Evolutionary conservation across 2,113 vertebrate genomes (phyloP).

Genomic region (Vulpes vulpes): DNA sequence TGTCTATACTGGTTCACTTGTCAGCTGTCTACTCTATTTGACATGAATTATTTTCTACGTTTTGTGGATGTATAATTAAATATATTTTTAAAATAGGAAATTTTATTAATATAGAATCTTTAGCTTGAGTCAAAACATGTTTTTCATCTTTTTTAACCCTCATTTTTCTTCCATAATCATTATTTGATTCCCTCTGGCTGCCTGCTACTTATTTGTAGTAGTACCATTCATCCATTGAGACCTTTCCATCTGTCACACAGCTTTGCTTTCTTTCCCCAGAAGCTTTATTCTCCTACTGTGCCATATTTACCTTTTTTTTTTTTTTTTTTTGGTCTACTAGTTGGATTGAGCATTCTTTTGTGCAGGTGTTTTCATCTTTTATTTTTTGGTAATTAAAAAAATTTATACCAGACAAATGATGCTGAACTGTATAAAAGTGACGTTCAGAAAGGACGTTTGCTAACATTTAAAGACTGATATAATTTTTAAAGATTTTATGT

Average conservation of each 20-base stretch:
- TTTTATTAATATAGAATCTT: slow-evolving; percentile 82
- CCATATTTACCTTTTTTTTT: slow-evolving; percentile 84
- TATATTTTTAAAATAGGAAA: slow-evolving; percentile 64
- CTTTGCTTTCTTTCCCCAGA: slow-evolving; percentile 90
- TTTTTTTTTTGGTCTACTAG: slow-evolving; percentile 79
- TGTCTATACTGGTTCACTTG: slow-evolving; percentile 83
- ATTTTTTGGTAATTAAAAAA: slow-evolving; percentile 35
- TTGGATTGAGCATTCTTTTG: slow-evolving; percentile 80
- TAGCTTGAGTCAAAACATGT: slow-evolving; percentile 77
- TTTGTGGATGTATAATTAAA: slow-evolving; percentile 76
- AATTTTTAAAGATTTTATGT: neutral
- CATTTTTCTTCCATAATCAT: slow-evolving; percentile 92
- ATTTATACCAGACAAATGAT: slow-evolving; percentile 64
- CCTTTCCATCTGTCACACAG: slow-evolving; percentile 95
- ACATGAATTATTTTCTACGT: slow-evolving; percentile 78
- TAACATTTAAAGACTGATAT: neutral
- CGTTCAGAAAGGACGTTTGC: neutral
- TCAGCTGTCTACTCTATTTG: slow-evolving; percentile 83
- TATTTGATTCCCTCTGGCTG: slow-evolving; percentile 92
- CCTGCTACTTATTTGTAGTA: slow-evolving; percentile 91
- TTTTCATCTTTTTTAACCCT: slow-evolving; percentile 88
- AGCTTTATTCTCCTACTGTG: slow-evolving; percentile 89
- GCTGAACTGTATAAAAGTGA: slow-evolving; percentile 41
- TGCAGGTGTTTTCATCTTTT: slow-evolving; percentile 67
- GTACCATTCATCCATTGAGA: slow-evolving; percentile 94